Evolutionary conservation across 2,113 vertebrate species (phyloP), one percentile per base, ranked within the genome.

Genomic region (Sphaerodactylus townsendi): DNA sequence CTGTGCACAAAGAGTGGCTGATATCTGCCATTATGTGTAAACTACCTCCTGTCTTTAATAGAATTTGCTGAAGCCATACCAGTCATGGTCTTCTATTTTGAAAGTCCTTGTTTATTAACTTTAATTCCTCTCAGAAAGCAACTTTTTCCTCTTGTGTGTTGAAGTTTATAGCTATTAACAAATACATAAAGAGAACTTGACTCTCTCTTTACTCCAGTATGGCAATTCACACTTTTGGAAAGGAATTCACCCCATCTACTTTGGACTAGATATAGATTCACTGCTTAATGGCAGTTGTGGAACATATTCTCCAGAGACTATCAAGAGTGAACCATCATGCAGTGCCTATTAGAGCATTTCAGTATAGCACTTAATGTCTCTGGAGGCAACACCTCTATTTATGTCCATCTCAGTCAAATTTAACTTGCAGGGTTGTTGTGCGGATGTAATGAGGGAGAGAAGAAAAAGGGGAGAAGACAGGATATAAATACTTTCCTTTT

Each of bases 1-100:
- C 8, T 1, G 68, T 86, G 91, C 75, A 90, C 75, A 1, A 10
- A 70, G 76, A 78, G 30, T 19, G 79, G 88, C 84, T 85, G 86
- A 74, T 83, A 90, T 25, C 69, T 70, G 44, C 10, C 81, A 9
- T 37, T 83, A 13, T 74, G 71, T 68, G 13, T 44, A 74, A 69
- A 6, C 13, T 87, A 65, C 0, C 82, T 33, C 41, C 28, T 53
- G 74, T 44, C n/a, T 68, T 84, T 72, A 92, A 87, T 85, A 23
- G 10, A 39, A 82, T 41, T 2, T 44, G 2, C 1, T 78, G 56
- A 72, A 83, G 1, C 14, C 5, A 28, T 3, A n/a, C 68, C 48
- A 50, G 48, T 50, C 48, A 50, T 25, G 19, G 7, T 21, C 37
- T 39, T 37, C 33, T 37, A 71, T 71, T 78, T 64, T 78, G 77